Percentiles rank a stretch among this genome's conserved stretches.
These are phyloP conservation scores for Drosophila mercatorum DNA, from an alignment of 2,888 invertebrate genomes.

Conservation along the genomic window DNA sequence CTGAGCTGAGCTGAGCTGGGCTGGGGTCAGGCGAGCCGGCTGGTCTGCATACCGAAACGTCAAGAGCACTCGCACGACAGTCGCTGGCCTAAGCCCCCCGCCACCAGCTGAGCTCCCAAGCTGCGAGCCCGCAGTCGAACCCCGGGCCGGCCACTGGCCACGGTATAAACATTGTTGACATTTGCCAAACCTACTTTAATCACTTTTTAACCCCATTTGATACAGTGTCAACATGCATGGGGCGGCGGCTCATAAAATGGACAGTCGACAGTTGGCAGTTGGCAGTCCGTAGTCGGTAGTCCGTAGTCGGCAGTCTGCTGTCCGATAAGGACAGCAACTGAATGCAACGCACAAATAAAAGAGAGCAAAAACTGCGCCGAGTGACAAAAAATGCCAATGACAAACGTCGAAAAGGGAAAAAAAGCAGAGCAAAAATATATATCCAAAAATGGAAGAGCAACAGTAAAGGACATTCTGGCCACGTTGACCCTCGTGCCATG, in stretches of 20 bases:
- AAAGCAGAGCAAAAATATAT: constrained; percentile 17
- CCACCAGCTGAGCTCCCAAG: constrained; percentile 12
- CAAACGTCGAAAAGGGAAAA: constrained; percentile 67
- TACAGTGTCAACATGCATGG: constrained; percentile 80
- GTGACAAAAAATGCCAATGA: constrained; percentile 77
- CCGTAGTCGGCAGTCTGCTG: constrained; percentile 7
- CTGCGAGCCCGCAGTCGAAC: constrained; percentile 34
- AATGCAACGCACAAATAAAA: constrained; percentile 46
- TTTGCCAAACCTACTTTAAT: constrained; percentile 83
- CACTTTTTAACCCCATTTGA: constrained; percentile 84
- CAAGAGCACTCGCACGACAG: constrained; percentile 76
- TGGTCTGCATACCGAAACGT: constrained; percentile 71
- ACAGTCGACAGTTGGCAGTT: constrained; percentile 49
- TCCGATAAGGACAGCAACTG: constrained; percentile 30
- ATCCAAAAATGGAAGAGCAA: constrained; percentile 38
- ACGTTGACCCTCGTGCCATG: neutral
- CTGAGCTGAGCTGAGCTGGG: neutral
- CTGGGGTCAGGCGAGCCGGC: constrained; percentile 2
- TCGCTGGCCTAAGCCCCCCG: constrained; percentile 68
- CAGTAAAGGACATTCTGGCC: constrained; percentile 39
- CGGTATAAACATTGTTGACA: constrained; percentile 82
- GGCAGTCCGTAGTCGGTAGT: constrained; percentile 8
- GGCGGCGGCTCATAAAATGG: constrained; percentile 76
- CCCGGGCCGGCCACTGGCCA: constrained; percentile 55
- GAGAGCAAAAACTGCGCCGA: constrained; percentile 43